Base-by-base conservation (phyloP, 2,888 invertebrate genomes). In the Drosophila demipolita region DNA sequence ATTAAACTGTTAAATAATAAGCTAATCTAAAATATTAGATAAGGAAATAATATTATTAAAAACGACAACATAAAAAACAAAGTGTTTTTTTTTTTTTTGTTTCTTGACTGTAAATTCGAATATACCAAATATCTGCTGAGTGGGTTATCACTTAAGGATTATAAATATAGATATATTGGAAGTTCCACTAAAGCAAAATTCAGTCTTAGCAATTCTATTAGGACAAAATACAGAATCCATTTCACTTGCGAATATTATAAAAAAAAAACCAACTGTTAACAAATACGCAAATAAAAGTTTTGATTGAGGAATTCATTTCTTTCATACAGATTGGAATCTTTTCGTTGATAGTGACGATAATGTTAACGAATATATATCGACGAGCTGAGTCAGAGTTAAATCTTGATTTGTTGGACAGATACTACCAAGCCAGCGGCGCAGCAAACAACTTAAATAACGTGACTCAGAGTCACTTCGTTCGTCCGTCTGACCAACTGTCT, bases 391-490 rank as follows among this genome's bases (percentile, higher is more conserved):
- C 72, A 63, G 72, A 71, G 72, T 42, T 15, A 11, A 55, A 54
- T 29, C 50, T 61, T 35, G 54, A 57, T 55, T 38, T 20, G 48
- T 7, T 42, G 52, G 45, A 38, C 63, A 71, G 71, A 63, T 63
- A 71, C 57, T 45, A 40, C 8, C 23, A 32, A 40, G n/a, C n/a
- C 54, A 20, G 26, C 29, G 11, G 1, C 52, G 4, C 23, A 52
- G n/a, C 50, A 71, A 71, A 71, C 71, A 45, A 42, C 72, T 52
- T 71, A 38, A 71, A 45, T 50, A 33, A 52, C 23, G 52, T 71
- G 70, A 71, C 72, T 71, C 70, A 71, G 72, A 32, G 20, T 29
- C 40, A 9, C 15, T 20, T 20, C 7, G 33, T 52, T n/a, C 50
- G 17, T 48, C 17, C 15, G 17, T 49, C 15, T 26, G n/a, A 5